phyloP scores from a whole-genome alignment of 2,797 vertebrate genomes.

The Pempheris klunzingeri region DNA sequence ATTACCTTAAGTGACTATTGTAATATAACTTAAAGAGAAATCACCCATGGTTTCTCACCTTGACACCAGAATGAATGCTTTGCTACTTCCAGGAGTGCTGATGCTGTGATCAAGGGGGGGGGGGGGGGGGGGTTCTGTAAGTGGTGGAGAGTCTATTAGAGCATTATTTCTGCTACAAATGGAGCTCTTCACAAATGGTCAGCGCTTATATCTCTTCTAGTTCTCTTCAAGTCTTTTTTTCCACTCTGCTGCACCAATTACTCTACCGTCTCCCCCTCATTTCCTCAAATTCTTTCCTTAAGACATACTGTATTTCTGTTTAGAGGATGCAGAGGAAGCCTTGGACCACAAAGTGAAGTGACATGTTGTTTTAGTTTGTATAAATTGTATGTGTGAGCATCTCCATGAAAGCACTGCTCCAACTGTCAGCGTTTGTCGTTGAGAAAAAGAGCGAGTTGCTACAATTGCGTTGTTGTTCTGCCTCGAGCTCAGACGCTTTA shows the following conservation, averaged over 20 bases:
- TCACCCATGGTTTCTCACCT: conserved; percentile 72
- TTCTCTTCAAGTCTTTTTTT: conserved; percentile 33
- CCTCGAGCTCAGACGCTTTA: conserved; percentile 49
- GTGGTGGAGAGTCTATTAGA: conserved; percentile 75
- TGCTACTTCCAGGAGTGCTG: conserved; percentile 75
- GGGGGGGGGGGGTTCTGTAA: conserved; percentile 81
- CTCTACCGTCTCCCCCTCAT: background rate
- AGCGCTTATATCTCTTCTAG: conserved; percentile 61
- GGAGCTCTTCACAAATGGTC: conserved; percentile 64
- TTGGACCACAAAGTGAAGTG: conserved; percentile 5
- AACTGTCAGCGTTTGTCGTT: conserved; percentile 29
- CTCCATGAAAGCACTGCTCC: conserved; percentile 33
- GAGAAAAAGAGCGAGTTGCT: conserved; percentile 25
- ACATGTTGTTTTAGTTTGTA: conserved; percentile 23
- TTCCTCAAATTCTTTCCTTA: conserved; percentile 11
- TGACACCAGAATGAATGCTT: conserved; percentile 77
- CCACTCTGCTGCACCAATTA: conserved; percentile 5
- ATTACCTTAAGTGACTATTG: conserved; percentile 86
- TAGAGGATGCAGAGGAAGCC: background rate
- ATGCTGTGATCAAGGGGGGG: conserved; percentile 70
- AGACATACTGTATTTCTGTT: background rate
- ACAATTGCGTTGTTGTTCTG: conserved; percentile 38
- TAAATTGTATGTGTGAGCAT: conserved; percentile 19
- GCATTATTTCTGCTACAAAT: conserved; percentile 76
- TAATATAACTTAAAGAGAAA: conserved; percentile 82